A percentile compares a stretch with the other conserved stretches of the same genome.
Conservation (phyloP, 2,113 vertebrate species). For the Nanorana parkeri region DNA sequence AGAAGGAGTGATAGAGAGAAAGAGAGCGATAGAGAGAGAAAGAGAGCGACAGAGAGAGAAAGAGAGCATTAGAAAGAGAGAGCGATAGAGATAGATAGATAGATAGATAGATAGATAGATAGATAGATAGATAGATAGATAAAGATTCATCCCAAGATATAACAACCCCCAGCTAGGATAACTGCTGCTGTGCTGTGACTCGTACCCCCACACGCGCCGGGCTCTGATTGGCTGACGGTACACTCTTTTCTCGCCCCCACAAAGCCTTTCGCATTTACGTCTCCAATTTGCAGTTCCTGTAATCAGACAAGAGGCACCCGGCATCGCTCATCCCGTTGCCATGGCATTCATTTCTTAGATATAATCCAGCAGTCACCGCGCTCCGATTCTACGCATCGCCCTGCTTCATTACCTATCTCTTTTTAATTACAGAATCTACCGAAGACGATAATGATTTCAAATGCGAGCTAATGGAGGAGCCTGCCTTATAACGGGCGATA, state of each 20-base stretch:
- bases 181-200: slow-evolving; percentile 17
- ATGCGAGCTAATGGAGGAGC: neutral
- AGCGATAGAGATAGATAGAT: neutral
- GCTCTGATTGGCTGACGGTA: slow-evolving; percentile 9
- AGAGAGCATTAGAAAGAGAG: neutral
- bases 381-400: neutral
- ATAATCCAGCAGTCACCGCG: slow-evolving; percentile 5
- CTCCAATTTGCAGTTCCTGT: slow-evolving; percentile 47
- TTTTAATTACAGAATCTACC: slow-evolving; percentile 33
- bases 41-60: neutral
- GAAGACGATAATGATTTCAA: slow-evolving; percentile 25
- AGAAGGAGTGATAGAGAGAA: too few species aligned
- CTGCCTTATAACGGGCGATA: neutral
- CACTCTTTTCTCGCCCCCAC: slow-evolving; percentile 48
- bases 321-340: slow-evolving; percentile 35
- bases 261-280: slow-evolving; percentile 17
- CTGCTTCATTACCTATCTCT: slow-evolving; percentile 1
- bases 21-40: neutral
- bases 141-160: neutral
- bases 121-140: neutral
- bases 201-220: neutral
- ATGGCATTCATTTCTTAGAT: slow-evolving; percentile 43
- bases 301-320: slow-evolving; percentile 45
- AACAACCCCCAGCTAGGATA: slow-evolving; percentile 18
- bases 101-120: neutral